Evolutionary conservation across 2,888 invertebrate genomes (phyloP).

Genomic region (Dicyrtomina minuta): DNA sequence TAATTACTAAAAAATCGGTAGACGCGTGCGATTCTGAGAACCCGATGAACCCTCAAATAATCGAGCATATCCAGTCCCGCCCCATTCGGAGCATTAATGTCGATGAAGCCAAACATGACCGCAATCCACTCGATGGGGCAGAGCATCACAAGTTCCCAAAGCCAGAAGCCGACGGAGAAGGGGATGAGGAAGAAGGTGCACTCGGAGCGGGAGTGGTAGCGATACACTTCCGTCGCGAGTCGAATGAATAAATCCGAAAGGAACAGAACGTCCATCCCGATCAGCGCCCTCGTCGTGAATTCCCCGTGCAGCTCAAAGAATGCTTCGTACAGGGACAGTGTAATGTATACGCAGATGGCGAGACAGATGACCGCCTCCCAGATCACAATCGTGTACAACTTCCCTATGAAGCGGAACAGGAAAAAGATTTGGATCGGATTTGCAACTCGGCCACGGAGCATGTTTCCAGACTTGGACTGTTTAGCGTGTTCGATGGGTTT

Average conservation of each 20-base stretch:
- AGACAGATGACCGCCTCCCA: constrained; percentile 7
- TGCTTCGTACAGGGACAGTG: constrained; percentile 6
- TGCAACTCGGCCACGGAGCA: neutral
- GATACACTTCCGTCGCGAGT: constrained; percentile 10
- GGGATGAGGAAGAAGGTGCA: constrained; percentile 20
- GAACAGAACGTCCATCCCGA: constrained; percentile 10
- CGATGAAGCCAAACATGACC: neutral
- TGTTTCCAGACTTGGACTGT: neutral
- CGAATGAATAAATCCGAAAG: constrained; percentile 4
- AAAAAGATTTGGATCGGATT: neutral
- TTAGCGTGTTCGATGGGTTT: too few relatives aligned
- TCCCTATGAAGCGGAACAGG: neutral
- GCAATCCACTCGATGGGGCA: constrained; percentile 1
- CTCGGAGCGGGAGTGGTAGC: neutral
- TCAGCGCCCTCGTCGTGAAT: neutral
- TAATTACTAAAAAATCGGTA: constrained; percentile 35
- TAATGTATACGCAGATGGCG: neutral
- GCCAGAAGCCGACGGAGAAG: constrained; percentile 4
- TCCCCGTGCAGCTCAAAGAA: constrained; percentile 8
- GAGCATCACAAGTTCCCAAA: constrained; percentile 5
- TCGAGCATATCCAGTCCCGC: constrained; percentile 28
- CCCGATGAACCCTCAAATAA: constrained; percentile 41
- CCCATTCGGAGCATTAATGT: neutral
- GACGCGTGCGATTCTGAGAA: constrained; percentile 36
- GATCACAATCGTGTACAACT: neutral